Evolutionary conservation across 2,888 invertebrate genomes (phyloP), one percentile per base, ranked within the genome.

Genomic region (Lepas anatifera): DNA sequence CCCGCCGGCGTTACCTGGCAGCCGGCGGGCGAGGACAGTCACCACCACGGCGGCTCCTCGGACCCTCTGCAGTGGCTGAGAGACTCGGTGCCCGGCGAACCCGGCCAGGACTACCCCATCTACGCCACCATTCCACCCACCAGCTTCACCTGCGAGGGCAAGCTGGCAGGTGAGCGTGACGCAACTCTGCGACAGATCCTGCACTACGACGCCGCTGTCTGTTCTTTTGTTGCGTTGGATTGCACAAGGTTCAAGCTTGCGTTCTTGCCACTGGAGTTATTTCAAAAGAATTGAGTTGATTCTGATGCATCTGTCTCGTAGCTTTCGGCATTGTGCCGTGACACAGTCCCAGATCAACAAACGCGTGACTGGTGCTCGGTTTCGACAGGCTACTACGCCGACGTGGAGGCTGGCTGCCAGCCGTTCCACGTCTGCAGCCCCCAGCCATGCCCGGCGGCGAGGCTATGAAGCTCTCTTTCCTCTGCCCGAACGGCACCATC

Each of bases 401-500:
- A 87, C 75, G 78, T 82, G 67, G 85, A 84, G 77, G 81, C 86
- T 4, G 84, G 85, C 41, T 87, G 87, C 74, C 87, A 87, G 78
- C 84, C 85, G 13, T 87, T 87, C 76, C 83, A 86, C 78, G 84
- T 87, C 0, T 87, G 87, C 77, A 85, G 85, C 63, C 78, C n/a
- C n/a, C n/a, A n/a, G n/a, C 77, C 67, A 79, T 84, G n/a, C 1
- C 81, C 80, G 73, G 69, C 32, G 73, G 71, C 16, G 75, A 74
- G 66, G 83, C 83, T 18, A 75, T 79, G 48, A 85, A 84, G 71
- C 85, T 85, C 71, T 86, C 86, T 2, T 87, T 87, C 76, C 81
- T 87, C 7, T 87, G 87, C 73, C 87, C 87, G 8, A 85, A 87
- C 75, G 87, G 87, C 71, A 87, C 87, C 16, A 80, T 86, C 32